Base-by-base conservation (phyloP, 1,140 invertebrate species). In the Holcopasites calliopsidis region DNA sequence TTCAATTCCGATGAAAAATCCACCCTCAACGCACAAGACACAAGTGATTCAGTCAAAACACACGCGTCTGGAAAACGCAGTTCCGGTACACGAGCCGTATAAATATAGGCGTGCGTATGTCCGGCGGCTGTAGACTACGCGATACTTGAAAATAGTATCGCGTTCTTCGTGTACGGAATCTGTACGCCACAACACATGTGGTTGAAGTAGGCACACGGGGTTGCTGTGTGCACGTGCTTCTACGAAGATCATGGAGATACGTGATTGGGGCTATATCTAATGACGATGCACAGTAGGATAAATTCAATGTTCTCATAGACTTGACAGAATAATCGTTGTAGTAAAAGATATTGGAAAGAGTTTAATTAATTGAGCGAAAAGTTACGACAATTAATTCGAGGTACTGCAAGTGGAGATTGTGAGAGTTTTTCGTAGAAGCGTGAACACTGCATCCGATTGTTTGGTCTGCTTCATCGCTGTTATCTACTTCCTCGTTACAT, bases 51-150 rank as follows among this genome's bases (percentile, higher is more conserved):
- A n/a, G n/a, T n/a, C 44, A n/a, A 11, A n/a, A n/a, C 5, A 3
- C 44, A n/a, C 16, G 13, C 31, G 28, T 26, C 38, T 54, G 82
- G 80, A 84, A 85, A 77, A 72, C 75, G 33, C 47, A 83, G 76
- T 85, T 85, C 85, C 84, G 82, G 82, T 84, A n/a, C n/a, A 60
- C 75, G 62, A 77, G 74, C 49, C 58, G 47, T 82, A 79, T 86
- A 80, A 80, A 85, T 86, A 85, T 73, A 55, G 58, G 50, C 57
- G 49, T 54, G 74, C 65, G 77, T 79, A 73, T 80, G 64, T 69
- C 47, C 78, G 42, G 61, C 57, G 68, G 40, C 58, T 72, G 74
- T 80, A 21, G 50, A 44, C 55, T 44, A 65, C 44, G 8, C 66
- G 57, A 65, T 57, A 69, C 33, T 54, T 80, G 61, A 71, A 77